phyloP scores from a whole-genome alignment of 2,797 vertebrate species.

The Novumbra hubbsi region DNA sequence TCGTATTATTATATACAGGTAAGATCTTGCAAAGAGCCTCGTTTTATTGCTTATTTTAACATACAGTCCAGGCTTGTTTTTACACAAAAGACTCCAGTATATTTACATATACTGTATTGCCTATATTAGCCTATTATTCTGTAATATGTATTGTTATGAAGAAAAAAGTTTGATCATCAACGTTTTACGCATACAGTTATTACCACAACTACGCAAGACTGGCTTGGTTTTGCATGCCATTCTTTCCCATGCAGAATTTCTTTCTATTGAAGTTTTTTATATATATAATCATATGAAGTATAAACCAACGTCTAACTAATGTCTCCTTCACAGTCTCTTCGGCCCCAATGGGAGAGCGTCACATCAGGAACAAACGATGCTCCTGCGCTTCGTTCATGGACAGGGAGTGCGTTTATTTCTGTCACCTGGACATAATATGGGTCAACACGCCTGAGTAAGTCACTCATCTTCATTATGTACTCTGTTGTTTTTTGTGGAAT shows the following conservation, averaged over 20 bases:
- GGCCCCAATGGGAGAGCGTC: constrained; percentile 44
- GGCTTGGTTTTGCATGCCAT: no score
- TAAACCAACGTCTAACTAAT: not conserved
- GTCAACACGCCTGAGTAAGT: constrained; percentile 97
- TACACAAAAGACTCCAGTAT: not conserved
- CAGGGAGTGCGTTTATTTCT: constrained; percentile 97
- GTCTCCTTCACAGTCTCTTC: constrained; percentile 36
- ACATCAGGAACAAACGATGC: constrained; percentile 85
- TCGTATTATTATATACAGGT: constrained; percentile 67
- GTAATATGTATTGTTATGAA: no score
- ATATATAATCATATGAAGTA: not conserved
- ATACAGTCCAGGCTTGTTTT: not conserved
- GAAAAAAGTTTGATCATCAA: no score
- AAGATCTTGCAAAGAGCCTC: constrained; percentile 27
- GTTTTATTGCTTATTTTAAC: not conserved
- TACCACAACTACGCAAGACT: no score
- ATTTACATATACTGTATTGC: no score
- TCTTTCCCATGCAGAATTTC: not conserved
- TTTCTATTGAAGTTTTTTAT: not conserved
- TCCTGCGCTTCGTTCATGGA: constrained; percentile 90
- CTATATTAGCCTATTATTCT: no score
- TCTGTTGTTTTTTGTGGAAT: not conserved
- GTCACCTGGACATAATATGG: constrained; percentile 98
- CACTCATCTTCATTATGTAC: not conserved
- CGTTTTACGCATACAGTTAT: no score